Evolutionary conservation across 1,140 invertebrate species (phyloP).

Genomic region (Oncopodura yosiiana): DNA sequence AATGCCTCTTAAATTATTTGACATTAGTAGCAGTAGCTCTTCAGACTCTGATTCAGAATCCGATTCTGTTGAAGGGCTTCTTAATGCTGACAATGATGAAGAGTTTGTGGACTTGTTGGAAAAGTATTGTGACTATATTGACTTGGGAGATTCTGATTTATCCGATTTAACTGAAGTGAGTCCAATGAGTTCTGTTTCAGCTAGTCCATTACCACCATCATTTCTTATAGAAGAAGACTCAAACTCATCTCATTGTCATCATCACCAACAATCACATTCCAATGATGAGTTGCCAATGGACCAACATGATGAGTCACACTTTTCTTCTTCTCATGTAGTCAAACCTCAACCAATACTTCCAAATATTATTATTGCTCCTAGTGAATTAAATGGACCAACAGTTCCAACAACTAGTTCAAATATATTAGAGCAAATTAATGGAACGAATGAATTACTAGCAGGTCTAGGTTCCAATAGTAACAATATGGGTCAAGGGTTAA

Average conservation of each 20-base stretch:
- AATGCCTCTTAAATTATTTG: conserved; percentile 1
- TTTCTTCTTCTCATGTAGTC: not conserved
- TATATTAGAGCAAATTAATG: not conserved
- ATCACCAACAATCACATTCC: not conserved
- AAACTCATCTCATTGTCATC: not conserved
- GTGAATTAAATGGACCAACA: not conserved
- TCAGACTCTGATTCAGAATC: not conserved
- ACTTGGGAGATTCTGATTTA: conserved; percentile 3
- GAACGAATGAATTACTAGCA: not conserved
- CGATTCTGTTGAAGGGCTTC: not conserved
- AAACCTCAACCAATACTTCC: not conserved
- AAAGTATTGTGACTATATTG: conserved; percentile 17
- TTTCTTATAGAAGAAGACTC: not conserved
- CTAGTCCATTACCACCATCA: conserved; percentile 9
- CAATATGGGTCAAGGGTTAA: not conserved
- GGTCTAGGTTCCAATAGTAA: not conserved
- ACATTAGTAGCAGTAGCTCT: conserved; percentile 8
- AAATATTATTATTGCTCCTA: not conserved
- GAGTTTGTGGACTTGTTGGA: conserved; percentile 14
- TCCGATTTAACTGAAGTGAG: conserved; percentile 20
- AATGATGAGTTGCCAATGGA: not conserved
- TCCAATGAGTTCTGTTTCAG: conserved; percentile 8
- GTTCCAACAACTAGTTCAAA: not conserved
- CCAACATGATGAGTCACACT: not conserved
- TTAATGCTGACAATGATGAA: conserved; percentile 9